These are phyloP conservation scores for Craterocephalus amniculus DNA, from an alignment of 2,797 vertebrate genomes.

Conservation along the genomic window DNA sequence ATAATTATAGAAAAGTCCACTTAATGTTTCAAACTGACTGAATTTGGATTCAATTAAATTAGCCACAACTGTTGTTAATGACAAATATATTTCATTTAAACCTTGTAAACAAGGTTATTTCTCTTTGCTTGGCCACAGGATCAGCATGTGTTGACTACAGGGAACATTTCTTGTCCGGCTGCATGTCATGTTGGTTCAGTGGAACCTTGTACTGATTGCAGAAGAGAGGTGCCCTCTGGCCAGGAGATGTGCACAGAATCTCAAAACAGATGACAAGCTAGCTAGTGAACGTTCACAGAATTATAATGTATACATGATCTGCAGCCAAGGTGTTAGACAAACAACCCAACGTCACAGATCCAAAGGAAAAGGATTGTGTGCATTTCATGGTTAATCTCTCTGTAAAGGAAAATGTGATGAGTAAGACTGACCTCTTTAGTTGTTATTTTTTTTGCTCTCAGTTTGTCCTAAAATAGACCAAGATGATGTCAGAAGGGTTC, in stretches of 20 bases:
- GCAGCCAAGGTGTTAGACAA: conserved; percentile 36
- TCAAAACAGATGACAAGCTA: conserved; percentile 55
- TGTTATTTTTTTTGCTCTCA: conserved; percentile 42
- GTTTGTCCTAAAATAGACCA: conserved; percentile 73
- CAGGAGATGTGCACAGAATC: conserved; percentile 69
- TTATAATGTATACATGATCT: conserved; percentile 55
- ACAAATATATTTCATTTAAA: conserved; percentile 16
- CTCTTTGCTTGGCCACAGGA: conserved; percentile 14
- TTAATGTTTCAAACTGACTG: background rate
- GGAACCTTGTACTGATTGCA: conserved; percentile 65
- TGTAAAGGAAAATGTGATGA: conserved; percentile 16
- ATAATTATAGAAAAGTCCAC: background rate
- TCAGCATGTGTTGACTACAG: conserved; percentile 33
- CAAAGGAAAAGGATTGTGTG: background rate
- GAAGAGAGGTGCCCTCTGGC: conserved; percentile 68
- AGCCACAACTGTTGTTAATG: conserved; percentile 5
- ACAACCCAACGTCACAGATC: conserved; percentile 5
- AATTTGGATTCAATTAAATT: background rate
- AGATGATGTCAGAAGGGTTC: conserved; percentile 73
- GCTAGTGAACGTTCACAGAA: conserved; percentile 50
- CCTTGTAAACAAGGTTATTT: conserved; percentile 23
- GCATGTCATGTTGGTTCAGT: conserved; percentile 62
- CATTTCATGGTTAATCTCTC: conserved; percentile 6
- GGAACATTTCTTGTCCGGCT: conserved; percentile 39
- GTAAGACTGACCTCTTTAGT: conserved; percentile 26